Evolutionary conservation across 2,888 invertebrate genomes (phyloP), one percentile per base, ranked within the genome.

Genomic region (Platycheirus albimanus): DNA sequence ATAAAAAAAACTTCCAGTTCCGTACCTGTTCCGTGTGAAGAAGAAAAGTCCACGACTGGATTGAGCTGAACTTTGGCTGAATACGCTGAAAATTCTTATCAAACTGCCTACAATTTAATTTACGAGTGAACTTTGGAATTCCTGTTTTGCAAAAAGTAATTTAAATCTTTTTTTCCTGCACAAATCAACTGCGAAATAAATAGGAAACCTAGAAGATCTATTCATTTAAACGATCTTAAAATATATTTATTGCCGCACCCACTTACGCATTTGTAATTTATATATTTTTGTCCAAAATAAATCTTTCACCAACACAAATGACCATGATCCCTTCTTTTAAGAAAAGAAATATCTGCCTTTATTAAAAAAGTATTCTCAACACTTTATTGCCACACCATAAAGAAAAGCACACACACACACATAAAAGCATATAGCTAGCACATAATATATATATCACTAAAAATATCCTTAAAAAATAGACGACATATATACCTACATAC

Each of bases 401-500:
- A n/a, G 36, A 19, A n/a, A 38, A 13, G 56, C 19, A 56, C 56
- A n/a, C 17, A 52, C 13, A 51, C 10, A 30, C 2, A 54, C n/a
- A 38, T 8, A 13, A 24, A 11, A 51, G n/a, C 49, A 8, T 33
- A 33, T 33, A 8, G 24, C 7, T 54, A 36, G 0, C 24, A 28
- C 10, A 58, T 28, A 43, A 13, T 36, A n/a, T 19, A n/a, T 11
- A 52, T 19, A 11, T 11, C 5, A 20, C 11, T 8, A 19, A 3
- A 38, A 8, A 63, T 24, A 70, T 30, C 54, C 24, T 7, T 47
- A 36, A 45, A 54, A 75, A 69, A 63, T 51, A 69, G 72, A 78
- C 56, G 72, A 52, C 63, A 78, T 36, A 24, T n/a, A n/a, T 24
- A 24, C 3, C 24, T 24, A 83, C 67, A 69, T 67, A 69, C 69